Evolutionary conservation across 2,888 invertebrate genomes (phyloP).

Genomic region (Rhopalosiphum nymphaeae): DNA sequence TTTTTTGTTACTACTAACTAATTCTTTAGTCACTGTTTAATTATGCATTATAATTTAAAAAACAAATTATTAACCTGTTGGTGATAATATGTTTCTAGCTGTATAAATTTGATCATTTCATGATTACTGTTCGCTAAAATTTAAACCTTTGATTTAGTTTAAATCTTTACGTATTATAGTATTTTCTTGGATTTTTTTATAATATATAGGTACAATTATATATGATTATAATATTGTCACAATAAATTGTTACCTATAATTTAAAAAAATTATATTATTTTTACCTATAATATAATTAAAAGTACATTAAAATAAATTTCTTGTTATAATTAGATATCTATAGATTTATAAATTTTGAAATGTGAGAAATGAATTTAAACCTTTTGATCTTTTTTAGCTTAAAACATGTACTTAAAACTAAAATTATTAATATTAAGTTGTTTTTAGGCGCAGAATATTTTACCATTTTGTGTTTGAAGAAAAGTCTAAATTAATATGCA

Average conservation of each 20-base stretch:
- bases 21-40: neutral
- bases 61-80: neutral
- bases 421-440: neutral
- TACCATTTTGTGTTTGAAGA: neutral
- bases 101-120: neutral
- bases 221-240: neutral
- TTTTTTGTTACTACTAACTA: neutral
- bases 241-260: neutral
- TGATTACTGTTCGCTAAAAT: neutral
- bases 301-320: neutral
- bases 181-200: neutral
- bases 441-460: conserved; percentile 16
- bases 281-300: too few relatives aligned
- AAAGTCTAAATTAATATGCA: neutral
- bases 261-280: neutral
- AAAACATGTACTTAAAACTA: neutral
- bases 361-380: neutral
- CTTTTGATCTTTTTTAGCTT: neutral
- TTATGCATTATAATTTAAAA: neutral
- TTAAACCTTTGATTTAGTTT: neutral
- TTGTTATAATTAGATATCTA: neutral
- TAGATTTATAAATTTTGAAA: neutral
- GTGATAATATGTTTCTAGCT: neutral
- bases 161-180: neutral
- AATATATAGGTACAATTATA: neutral